A percentile compares a stretch with the other conserved stretches of the same genome.
Evolutionary conservation across 2,113 vertebrate genomes (phyloP).

Genomic region (Apeltes quadracus): DNA sequence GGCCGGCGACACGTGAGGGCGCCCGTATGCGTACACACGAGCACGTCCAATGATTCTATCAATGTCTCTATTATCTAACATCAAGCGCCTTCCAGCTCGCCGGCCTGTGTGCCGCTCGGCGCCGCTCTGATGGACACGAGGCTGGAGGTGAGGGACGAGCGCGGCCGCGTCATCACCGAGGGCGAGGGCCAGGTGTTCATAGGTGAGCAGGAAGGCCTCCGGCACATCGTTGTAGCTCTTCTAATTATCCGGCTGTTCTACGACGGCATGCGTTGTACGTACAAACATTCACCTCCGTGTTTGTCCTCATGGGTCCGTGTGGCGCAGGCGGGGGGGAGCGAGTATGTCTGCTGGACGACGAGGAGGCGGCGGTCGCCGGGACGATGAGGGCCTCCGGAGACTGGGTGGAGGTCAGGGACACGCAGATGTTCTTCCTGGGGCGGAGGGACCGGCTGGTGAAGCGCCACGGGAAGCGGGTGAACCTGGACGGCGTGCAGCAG

Average conservation of each 20-base stretch:
- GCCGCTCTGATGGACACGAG: constrained; percentile 85
- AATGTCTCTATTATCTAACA: background rate
- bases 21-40: background rate
- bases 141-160: constrained; percentile 87
- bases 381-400: constrained; percentile 94
- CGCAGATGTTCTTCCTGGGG: constrained; percentile 86
- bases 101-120: constrained; percentile 84
- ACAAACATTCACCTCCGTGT: background rate
- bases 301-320: no score
- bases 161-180: constrained; percentile 80
- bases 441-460: constrained; percentile 92
- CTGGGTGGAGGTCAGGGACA: constrained; percentile 82
- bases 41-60: no score
- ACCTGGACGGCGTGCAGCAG: constrained; percentile 86
- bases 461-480: constrained; percentile 89
- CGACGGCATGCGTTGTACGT: background rate
- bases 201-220: constrained; percentile 76
- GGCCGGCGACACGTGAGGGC: constrained; percentile 56
- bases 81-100: constrained; percentile 64
- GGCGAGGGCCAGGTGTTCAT: constrained; percentile 93
- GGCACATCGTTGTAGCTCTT: no score
- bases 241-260: no score
- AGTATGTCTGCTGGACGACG: constrained; percentile 90
- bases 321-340: constrained; percentile 87
- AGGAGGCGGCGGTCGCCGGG: constrained; percentile 76